These are phyloP conservation scores for Seira ritae DNA, from an alignment of 2,888 invertebrate genomes.

Conservation along the genomic window DNA sequence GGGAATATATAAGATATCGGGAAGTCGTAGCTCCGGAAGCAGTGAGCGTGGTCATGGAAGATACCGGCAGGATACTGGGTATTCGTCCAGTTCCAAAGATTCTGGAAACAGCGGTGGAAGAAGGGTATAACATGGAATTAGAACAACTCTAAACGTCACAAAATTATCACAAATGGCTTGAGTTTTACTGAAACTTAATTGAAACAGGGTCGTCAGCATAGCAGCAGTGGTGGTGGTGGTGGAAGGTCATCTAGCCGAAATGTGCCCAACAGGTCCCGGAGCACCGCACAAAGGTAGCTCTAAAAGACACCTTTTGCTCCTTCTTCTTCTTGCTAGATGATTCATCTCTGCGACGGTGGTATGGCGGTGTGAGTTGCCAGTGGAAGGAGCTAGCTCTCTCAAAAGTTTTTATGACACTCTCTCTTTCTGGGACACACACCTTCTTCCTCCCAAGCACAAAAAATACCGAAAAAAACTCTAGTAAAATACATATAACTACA, in stretches of 20 bases:
- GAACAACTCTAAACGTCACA: no score
- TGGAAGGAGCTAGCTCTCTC: constrained; percentile 44
- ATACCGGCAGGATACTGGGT: constrained; percentile 81
- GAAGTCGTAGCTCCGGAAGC: constrained; percentile 72
- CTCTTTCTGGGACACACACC: constrained; percentile 55
- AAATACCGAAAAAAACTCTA: constrained; percentile 25
- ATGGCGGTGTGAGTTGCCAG: constrained; percentile 59
- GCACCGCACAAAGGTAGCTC: constrained; percentile 68
- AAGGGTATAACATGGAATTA: constrained; percentile 65
- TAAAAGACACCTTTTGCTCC: constrained; percentile 20
- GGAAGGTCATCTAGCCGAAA: constrained; percentile 42
- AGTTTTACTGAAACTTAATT: not conserved
- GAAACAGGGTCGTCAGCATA: constrained; percentile 59
- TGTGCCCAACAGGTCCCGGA: constrained; percentile 57
- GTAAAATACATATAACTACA: constrained; percentile 22
- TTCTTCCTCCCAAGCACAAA: constrained; percentile 51
- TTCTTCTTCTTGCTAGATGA: constrained; percentile 18
- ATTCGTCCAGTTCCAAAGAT: constrained; percentile 80
- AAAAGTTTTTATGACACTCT: constrained; percentile 32
- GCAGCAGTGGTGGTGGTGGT: constrained; percentile 53
- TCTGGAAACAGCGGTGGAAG: constrained; percentile 70
- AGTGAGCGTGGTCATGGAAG: constrained; percentile 69
- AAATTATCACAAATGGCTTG: no score
- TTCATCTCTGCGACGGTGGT: constrained; percentile 41
- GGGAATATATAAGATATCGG: constrained; percentile 72